phyloP scores from a whole-genome alignment of 1,140 invertebrate genomes.

The Zophobas morio region DNA sequence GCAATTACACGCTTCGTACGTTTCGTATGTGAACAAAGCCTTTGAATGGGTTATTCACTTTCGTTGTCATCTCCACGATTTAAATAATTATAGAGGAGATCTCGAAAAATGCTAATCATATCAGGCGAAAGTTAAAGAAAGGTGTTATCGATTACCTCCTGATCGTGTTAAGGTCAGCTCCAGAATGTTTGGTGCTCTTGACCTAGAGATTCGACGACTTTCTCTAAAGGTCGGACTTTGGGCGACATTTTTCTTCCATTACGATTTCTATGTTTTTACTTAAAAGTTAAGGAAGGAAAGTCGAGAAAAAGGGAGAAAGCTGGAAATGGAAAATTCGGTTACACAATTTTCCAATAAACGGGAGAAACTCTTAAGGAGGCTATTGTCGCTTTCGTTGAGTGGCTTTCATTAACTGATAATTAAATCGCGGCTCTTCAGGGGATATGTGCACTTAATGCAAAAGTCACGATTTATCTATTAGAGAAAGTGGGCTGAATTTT shows the following conservation, averaged over 20 bases:
- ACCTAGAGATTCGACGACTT: slow-evolving; percentile 42
- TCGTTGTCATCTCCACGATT: slow-evolving; percentile 16
- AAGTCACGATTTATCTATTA: background rate
- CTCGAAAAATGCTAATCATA: slow-evolving; percentile 14
- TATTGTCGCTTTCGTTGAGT: too few species aligned
- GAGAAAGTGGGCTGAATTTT: background rate
- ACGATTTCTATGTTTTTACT: slow-evolving; percentile 18
- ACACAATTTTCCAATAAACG: background rate
- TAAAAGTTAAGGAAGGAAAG: slow-evolving; percentile 25
- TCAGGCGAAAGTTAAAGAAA: slow-evolving; percentile 29
- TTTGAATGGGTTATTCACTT: background rate
- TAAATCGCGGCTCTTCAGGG: background rate
- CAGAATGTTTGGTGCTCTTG: slow-evolving; percentile 25
- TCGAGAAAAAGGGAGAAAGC: slow-evolving; percentile 1
- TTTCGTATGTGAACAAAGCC: background rate
- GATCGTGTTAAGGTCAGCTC: slow-evolving; percentile 35
- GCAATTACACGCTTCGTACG: background rate
- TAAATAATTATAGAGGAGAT: slow-evolving; percentile 1
- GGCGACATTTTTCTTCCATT: slow-evolving; percentile 10
- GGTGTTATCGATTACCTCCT: background rate
- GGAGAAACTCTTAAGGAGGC: too few species aligned
- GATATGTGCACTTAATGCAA: background rate
- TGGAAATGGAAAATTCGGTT: background rate
- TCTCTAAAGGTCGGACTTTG: slow-evolving; percentile 36
- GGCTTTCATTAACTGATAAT: background rate